phyloP scores from a whole-genome alignment of 2,797 vertebrate genomes.

The Sebastes nivosus region DNA sequence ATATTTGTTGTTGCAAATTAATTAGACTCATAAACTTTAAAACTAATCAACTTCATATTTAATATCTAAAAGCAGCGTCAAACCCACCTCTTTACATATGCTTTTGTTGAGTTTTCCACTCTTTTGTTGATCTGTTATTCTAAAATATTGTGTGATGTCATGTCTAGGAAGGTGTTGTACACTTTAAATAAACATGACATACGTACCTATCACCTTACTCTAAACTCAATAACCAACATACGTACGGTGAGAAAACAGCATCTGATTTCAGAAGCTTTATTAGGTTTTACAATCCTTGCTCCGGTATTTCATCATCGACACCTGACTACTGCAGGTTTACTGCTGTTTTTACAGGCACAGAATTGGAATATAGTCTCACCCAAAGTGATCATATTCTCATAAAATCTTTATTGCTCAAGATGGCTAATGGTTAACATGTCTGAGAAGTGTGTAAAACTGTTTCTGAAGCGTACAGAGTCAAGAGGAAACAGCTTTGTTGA shows the following conservation, averaged over 20 bases:
- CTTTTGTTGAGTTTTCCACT: background rate
- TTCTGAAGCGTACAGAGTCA: background rate
- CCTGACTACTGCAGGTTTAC: background rate
- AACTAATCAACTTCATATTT: background rate
- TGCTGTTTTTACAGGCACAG: conserved; percentile 5
- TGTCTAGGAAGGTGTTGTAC: background rate
- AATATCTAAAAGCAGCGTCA: background rate
- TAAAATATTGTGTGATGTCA: background rate
- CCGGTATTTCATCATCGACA: background rate
- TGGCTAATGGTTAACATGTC: conserved; percentile 46
- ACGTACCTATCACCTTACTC: background rate
- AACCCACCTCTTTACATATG: background rate
- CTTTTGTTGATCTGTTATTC: background rate
- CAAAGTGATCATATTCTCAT: conserved; percentile 19
- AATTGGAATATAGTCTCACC: background rate
- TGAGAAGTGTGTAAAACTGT: background rate
- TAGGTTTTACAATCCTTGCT: background rate
- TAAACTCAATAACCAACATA: background rate
- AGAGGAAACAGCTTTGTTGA: background rate
- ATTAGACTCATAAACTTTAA: background rate
- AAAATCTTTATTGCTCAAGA: conserved; percentile 37
- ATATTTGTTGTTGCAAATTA: no score
- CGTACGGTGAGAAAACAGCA: background rate
- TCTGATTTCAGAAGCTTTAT: conserved; percentile 20
- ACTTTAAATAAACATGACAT: background rate